Conservation (phyloP, 64 coral and sea anemone species). For the Anthopleura sola region DNA sequence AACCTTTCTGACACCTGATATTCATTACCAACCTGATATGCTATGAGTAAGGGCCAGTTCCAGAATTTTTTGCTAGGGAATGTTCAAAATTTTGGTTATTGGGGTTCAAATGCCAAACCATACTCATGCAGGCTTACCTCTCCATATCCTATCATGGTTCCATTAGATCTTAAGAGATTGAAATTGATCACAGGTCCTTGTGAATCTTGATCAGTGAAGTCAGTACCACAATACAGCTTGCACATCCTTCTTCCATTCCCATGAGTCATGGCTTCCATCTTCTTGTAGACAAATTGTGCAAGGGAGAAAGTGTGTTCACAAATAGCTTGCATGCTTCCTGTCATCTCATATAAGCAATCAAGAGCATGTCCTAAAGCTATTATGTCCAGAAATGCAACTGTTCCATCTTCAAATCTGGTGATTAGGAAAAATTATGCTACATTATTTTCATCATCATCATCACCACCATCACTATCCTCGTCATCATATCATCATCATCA, state of each 20-base stretch:
- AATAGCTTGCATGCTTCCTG: slow-evolving; percentile 48
- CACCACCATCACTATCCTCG: too few species aligned
- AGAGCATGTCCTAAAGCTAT: slow-evolving; percentile 78
- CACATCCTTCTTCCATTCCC: slow-evolving; percentile 49
- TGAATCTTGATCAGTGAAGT: slow-evolving; percentile 12
- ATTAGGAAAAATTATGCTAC: background rate
- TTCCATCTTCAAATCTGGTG: slow-evolving; percentile 94
- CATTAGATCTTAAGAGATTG: slow-evolving; percentile 79
- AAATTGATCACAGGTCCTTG: slow-evolving; percentile 96
- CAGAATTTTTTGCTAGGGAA: too few species aligned
- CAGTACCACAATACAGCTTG: slow-evolving; percentile 71
- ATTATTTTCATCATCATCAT: too few species aligned
- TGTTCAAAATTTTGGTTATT: too few species aligned
- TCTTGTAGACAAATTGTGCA: slow-evolving; percentile 65
- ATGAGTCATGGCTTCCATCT: slow-evolving; percentile 74
- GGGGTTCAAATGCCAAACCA: too few species aligned
- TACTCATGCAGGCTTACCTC: slow-evolving; percentile 38
- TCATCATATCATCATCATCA: too few species aligned
- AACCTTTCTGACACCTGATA: too few species aligned
- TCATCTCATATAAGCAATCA: slow-evolving; percentile 42
- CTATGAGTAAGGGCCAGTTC: too few species aligned
- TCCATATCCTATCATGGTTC: slow-evolving; percentile 85
- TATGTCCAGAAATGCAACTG: slow-evolving; percentile 86
- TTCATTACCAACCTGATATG: too few species aligned
- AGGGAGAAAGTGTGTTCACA: slow-evolving; percentile 78